Base-by-base conservation (phyloP, 2,113 vertebrate genomes). In the Istiophorus platypterus region DNA sequence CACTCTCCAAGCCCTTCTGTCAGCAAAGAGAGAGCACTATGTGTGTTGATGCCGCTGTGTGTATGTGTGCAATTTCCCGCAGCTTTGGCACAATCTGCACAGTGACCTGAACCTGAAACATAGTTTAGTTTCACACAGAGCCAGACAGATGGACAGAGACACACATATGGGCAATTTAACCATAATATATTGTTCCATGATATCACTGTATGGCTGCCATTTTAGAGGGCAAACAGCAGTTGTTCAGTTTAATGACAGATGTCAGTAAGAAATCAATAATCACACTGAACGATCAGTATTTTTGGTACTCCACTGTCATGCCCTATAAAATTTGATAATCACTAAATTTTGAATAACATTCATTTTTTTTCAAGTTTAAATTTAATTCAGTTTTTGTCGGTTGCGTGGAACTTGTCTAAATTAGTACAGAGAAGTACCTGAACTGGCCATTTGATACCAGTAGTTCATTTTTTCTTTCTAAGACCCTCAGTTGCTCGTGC, bases 81-180 rank as follows among this genome's bases (percentile, higher is more conserved):
- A 27, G 85, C 67, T 77, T 81, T 87, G 87, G 84, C 89, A 91
- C 74, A 90, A 86, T 82, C 39, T 81, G 80, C 69, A 89, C 61
- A 0, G 24, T 90, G 89, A 93, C 90, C 89, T 89, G 88, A 88
- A 93, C 90, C 89, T 89, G 88, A 88, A 89, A 90, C 82, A 82
- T 90, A 89, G 86, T 92, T 92, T 91, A 89, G 83, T 84, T 90
- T 90, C 90, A 88, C 82, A 86, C 89, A 58, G 89, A 76, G 90
- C n/a, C 76, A 63, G 45, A 87, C 90, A 91, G 85, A 93, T 91
- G 89, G 91, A 85, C 77, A 52, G 51, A 75, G 70, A 89, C 84
- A 47, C 57, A 83, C 90, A 89, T 86, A 91, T 88, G 91, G 90
- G 52, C 61, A 75, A 81, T 93, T 92, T 86, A 87, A 81, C 71